Conservation (phyloP, 2,797 vertebrate genomes). For the Clarias pachynema region DNA sequence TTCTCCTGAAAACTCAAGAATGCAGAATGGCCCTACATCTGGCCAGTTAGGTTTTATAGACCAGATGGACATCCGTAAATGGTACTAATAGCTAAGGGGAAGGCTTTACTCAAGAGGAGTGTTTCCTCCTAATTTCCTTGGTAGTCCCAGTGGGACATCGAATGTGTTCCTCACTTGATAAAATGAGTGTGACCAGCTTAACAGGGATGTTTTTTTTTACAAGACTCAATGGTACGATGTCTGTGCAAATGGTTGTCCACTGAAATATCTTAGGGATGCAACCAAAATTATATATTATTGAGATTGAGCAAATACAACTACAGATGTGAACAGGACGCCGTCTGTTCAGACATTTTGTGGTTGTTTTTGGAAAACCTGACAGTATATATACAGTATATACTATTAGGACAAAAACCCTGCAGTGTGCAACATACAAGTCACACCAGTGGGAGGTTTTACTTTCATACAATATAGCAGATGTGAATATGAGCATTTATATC, state of each 20-base stretch:
- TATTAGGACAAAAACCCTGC: neutral
- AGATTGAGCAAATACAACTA: neutral
- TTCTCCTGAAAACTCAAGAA: slow-evolving; percentile 33
- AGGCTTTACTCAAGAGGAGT: slow-evolving; percentile 62
- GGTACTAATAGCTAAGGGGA: slow-evolving; percentile 49
- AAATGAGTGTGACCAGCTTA: slow-evolving; percentile 41
- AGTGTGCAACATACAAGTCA: neutral
- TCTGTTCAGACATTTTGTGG: neutral
- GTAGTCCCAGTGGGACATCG: slow-evolving; percentile 62
- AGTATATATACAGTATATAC: neutral
- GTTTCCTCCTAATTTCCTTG: slow-evolving; percentile 56
- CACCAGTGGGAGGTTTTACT: neutral
- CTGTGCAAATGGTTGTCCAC: slow-evolving; percentile 5
- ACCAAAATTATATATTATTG: neutral
- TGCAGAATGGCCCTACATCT: slow-evolving; percentile 65
- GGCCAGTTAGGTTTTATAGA: slow-evolving; percentile 63
- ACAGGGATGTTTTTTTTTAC: slow-evolving; percentile 7
- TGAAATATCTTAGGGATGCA: slow-evolving; percentile 7
- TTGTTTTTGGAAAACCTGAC: neutral
- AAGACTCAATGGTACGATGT: slow-evolving; percentile 9
- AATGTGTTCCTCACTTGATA: slow-evolving; percentile 52
- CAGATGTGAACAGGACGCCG: neutral
- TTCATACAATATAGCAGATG: neutral
- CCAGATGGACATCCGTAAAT: slow-evolving; percentile 71
- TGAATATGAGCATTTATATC: neutral